phyloP scores from a whole-genome alignment of 1,140 invertebrate genomes.

The Thaumatotibia leucotreta region DNA sequence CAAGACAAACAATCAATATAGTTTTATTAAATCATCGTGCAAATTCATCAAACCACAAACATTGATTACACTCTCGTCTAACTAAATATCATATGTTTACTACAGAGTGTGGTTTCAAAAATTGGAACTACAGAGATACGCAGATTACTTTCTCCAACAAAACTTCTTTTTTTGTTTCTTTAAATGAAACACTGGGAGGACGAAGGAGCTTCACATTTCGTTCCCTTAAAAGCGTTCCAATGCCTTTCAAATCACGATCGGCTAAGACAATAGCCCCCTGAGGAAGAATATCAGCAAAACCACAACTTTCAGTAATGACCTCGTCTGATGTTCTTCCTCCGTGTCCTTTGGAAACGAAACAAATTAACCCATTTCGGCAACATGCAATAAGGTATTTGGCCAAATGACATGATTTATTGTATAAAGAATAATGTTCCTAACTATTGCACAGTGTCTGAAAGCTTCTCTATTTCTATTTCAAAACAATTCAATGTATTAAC shows the following conservation, averaged over 20 bases:
- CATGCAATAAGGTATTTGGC: slow-evolving; percentile 33
- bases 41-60: slow-evolving; percentile 29
- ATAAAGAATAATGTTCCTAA: slow-evolving; percentile 32
- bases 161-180: slow-evolving; percentile 18
- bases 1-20: slow-evolving; percentile 1
- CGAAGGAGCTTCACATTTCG: background rate
- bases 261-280: no score
- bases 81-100: slow-evolving; percentile 22
- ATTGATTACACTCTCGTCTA: slow-evolving; percentile 29
- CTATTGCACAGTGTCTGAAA: slow-evolving; percentile 34
- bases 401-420: slow-evolving; percentile 42
- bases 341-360: slow-evolving; percentile 33
- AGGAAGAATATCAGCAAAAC: slow-evolving; percentile 19
- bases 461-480: slow-evolving; percentile 51
- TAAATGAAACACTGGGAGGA: background rate
- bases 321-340: slow-evolving; percentile 28
- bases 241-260: slow-evolving; percentile 26
- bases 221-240: slow-evolving; percentile 17
- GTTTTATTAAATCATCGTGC: slow-evolving; percentile 4
- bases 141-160: slow-evolving; percentile 34
- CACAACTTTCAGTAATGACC: slow-evolving; percentile 21
- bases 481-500: slow-evolving; percentile 46
- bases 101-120: no score
- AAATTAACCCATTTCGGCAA: slow-evolving; percentile 34
- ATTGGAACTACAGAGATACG: slow-evolving; percentile 36